Evolutionary conservation across 2,797 vertebrate genomes (phyloP).

Genomic region (Clamator glandarius): DNA sequence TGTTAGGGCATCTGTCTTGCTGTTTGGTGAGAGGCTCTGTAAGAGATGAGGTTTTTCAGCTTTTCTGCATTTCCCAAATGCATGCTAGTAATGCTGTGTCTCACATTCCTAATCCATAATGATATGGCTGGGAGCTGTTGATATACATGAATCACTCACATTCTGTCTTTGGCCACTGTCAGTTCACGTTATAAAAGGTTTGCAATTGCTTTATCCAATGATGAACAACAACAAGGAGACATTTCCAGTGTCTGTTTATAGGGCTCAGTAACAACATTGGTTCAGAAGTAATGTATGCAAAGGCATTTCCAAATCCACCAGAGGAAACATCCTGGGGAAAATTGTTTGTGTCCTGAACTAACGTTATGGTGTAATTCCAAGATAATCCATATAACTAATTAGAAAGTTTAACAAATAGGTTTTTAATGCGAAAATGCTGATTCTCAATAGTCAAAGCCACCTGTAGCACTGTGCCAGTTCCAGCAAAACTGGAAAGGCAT

Average conservation of each 20-base stretch:
- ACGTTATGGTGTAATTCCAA: not conserved
- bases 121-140: not conserved
- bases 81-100: not conserved
- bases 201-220: constrained; percentile 14
- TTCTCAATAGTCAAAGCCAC: not conserved
- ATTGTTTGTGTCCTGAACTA: not conserved
- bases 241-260: not conserved
- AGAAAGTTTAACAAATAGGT: not conserved
- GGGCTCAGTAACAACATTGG: constrained; percentile 13
- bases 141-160: constrained; percentile 1
- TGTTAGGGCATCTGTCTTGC: constrained; percentile 7
- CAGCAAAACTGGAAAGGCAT: not conserved
- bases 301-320: not conserved
- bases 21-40: not conserved
- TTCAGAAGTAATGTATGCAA: constrained; percentile 20
- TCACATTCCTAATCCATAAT: constrained; percentile 5
- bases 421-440: not conserved
- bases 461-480: not conserved
- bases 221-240: constrained; percentile 11
- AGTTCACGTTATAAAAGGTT: constrained; percentile 20
- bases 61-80: constrained; percentile 10
- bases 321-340: not conserved
- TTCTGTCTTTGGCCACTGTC: constrained; percentile 8
- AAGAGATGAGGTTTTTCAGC: not conserved
- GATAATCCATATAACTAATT: not conserved